Evolutionary conservation across 1,140 invertebrate species (phyloP).

Genomic region (Halyomorpha halys): DNA sequence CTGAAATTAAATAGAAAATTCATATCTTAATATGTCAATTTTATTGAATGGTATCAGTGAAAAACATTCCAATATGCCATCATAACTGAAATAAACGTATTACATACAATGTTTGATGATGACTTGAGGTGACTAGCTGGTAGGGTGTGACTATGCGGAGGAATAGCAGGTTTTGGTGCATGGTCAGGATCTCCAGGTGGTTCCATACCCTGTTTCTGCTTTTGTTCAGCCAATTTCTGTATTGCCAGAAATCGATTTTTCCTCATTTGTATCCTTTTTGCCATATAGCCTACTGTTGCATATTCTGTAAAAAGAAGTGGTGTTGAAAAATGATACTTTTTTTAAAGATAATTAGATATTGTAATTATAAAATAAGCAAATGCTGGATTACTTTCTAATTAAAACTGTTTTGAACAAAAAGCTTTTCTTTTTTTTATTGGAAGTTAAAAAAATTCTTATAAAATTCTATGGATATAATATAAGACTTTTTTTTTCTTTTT

Average conservation of each 20-base stretch:
- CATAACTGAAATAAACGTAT: constrained; percentile 3
- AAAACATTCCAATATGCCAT: not conserved
- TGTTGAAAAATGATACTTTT: too few relatives aligned
- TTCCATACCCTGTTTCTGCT: constrained; percentile 52
- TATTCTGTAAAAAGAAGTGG: constrained; percentile 56
- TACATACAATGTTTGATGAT: constrained; percentile 19
- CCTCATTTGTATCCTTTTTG: constrained; percentile 88
- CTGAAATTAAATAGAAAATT: too few relatives aligned
- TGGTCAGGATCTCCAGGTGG: constrained; percentile 48
- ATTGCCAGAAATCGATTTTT: constrained; percentile 78
- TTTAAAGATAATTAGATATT: too few relatives aligned
- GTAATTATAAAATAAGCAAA: too few relatives aligned
- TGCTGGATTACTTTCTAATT: too few relatives aligned
- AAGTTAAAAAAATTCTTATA: too few relatives aligned
- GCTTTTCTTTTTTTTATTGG: too few relatives aligned
- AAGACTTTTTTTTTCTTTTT: too few relatives aligned
- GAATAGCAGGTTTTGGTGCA: constrained; percentile 46
- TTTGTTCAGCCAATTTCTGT: constrained; percentile 82
- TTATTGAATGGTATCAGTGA: not conserved
- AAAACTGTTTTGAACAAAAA: too few relatives aligned
- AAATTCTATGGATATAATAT: too few relatives aligned
- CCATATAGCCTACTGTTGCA: constrained; percentile 89
- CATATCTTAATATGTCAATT: too few relatives aligned
- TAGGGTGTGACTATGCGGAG: constrained; percentile 10
- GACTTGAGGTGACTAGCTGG: constrained; percentile 14